These are phyloP conservation scores for Fissipunctia ypsillon DNA, from an alignment of 2,888 invertebrate species.

Conservation along the genomic window DNA sequence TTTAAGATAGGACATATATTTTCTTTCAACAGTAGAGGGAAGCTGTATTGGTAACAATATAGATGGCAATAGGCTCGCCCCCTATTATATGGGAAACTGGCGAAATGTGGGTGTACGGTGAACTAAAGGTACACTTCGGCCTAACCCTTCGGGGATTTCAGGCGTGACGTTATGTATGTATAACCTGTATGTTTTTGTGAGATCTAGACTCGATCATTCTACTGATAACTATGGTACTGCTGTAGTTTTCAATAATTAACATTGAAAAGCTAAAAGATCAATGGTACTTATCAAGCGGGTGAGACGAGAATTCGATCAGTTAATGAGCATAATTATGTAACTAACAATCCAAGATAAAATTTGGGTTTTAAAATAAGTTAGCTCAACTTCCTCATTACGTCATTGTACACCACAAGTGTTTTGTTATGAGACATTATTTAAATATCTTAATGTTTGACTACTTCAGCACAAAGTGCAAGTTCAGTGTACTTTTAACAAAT, in stretches of 20 bases:
- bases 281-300: not conserved
- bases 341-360: not conserved
- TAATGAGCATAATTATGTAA: too few species aligned
- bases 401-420: not conserved
- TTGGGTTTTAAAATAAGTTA: not conserved
- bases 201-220: not conserved
- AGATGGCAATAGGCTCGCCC: too few species aligned
- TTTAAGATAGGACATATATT: not conserved
- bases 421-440: conserved; percentile 5
- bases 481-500: conserved; percentile 1
- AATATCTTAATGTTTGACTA: not conserved
- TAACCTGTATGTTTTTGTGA: not conserved
- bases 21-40: not conserved
- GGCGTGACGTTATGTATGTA: too few species aligned
- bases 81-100: too few species aligned
- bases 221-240: not conserved
- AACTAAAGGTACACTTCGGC: too few species aligned
- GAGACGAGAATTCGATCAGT: not conserved
- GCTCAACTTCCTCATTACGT: not conserved
- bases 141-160: too few species aligned
- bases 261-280: not conserved
- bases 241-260: not conserved
- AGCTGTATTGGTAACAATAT: not conserved
- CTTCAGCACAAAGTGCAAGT: conserved; percentile 24
- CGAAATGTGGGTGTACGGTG: too few species aligned